A percentile compares a stretch with the other conserved stretches of the same genome.
These are phyloP conservation scores for Pristionchus entomophagus DNA, from an alignment of 2,888 invertebrate genomes.

Conservation along the genomic window DNA sequence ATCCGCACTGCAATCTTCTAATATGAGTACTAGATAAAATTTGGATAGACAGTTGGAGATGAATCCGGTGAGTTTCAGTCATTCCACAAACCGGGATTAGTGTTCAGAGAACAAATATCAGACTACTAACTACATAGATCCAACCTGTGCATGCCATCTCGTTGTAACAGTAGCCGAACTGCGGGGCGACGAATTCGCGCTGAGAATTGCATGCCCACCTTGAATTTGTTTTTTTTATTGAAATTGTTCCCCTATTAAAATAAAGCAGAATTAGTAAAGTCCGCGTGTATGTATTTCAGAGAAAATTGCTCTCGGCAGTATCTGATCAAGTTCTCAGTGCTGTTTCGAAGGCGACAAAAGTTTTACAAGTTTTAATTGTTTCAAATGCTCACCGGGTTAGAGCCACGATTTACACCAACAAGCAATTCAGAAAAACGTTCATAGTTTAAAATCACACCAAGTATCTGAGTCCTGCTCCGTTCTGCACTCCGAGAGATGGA, in stretches of 20 bases:
- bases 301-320: neutral
- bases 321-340: neutral
- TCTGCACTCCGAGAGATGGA: conserved; percentile 36
- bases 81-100: neutral
- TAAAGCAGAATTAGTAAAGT: too few relatives aligned
- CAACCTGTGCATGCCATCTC: neutral
- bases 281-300: too few relatives aligned
- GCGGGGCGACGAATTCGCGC: neutral
- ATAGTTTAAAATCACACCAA: too few relatives aligned
- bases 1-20: neutral
- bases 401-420: too few relatives aligned
- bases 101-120: neutral
- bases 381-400: too few relatives aligned
- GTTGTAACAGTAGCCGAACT: conserved; percentile 29
- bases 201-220: conserved; percentile 44
- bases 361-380: too few relatives aligned
- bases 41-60: too few relatives aligned
- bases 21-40: neutral
- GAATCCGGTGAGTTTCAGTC: too few relatives aligned
- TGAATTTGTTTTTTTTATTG: neutral
- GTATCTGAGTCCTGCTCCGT: conserved; percentile 3
- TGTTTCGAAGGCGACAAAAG: too few relatives aligned
- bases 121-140: neutral
- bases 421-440: too few relatives aligned
- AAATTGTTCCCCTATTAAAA: too few relatives aligned